Conservation (phyloP, 2,888 invertebrate genomes). For the Eupeodes luniger region DNA sequence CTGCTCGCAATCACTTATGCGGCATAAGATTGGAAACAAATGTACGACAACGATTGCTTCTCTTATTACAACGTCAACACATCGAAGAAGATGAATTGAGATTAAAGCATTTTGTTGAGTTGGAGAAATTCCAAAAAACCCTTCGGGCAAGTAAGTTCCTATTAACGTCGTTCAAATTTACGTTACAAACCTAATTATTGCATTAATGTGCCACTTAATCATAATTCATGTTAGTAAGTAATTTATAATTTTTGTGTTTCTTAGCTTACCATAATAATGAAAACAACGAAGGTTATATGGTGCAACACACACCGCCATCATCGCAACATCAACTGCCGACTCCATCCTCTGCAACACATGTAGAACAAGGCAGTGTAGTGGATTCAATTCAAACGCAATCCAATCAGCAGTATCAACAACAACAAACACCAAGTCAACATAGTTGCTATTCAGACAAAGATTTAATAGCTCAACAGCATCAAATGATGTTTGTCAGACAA, state of each 20-base stretch:
- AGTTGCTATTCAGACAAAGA: slow-evolving; percentile 40
- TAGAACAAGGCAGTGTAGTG: slow-evolving; percentile 21
- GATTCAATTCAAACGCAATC: slow-evolving; percentile 68
- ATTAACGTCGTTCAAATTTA: neutral
- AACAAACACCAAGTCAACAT: slow-evolving; percentile 48
- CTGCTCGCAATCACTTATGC: slow-evolving; percentile 82
- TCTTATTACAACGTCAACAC: slow-evolving; percentile 83
- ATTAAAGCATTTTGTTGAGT: slow-evolving; percentile 83
- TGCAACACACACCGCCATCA: slow-evolving; percentile 43
- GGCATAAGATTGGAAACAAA: slow-evolving; percentile 83
- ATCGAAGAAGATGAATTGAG: slow-evolving; percentile 84
- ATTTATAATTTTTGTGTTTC: neutral
- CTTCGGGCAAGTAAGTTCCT: slow-evolving; percentile 81
- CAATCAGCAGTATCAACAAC: slow-evolving; percentile 72
- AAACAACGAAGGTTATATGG: slow-evolving; percentile 30
- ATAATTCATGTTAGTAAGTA: neutral
- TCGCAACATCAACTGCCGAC: slow-evolving; percentile 47
- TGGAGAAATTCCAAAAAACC: slow-evolving; percentile 84
- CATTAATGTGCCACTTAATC: too few relatives aligned
- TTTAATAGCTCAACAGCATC: slow-evolving; percentile 48
- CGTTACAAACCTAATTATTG: neutral
- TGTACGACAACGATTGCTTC: slow-evolving; percentile 82
- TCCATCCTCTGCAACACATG: slow-evolving; percentile 19
- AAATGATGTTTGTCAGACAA: slow-evolving; percentile 53
- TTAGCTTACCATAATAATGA: slow-evolving; percentile 63